These are phyloP conservation scores for Salminus brasiliensis DNA, from an alignment of 2,113 vertebrate genomes.

Conservation along the genomic window DNA sequence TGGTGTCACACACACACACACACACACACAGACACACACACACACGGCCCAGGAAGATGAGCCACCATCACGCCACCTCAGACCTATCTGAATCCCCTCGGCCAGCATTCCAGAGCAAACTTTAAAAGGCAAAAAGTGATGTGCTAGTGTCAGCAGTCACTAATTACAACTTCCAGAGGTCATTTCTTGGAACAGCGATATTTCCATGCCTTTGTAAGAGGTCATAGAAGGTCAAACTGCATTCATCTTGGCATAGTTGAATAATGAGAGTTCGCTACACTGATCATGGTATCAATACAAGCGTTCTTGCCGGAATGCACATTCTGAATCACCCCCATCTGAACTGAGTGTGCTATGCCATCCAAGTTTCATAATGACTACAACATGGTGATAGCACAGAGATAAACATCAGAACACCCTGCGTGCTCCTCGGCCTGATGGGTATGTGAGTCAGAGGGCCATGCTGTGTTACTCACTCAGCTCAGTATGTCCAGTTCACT, in stretches of 20 bases:
- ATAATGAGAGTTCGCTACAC: no score
- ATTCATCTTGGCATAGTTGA: no score
- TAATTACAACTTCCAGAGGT: no score
- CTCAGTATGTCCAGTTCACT: not conserved
- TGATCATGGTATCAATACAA: no score
- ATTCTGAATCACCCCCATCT: not conserved
- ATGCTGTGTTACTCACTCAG: constrained; percentile 9
- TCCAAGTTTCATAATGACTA: not conserved
- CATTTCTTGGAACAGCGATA: no score
- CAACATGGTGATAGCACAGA: not conserved
- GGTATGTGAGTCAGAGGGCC: constrained; percentile 10
- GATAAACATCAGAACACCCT: constrained; percentile 5
- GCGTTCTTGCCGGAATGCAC: no score
- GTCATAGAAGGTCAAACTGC: no score
- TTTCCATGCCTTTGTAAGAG: no score
- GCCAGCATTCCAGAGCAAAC: not conserved
- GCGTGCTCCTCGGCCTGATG: constrained; percentile 4
- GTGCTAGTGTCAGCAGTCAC: no score
- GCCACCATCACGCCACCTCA: constrained; percentile 1
- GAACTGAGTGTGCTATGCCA: not conserved
- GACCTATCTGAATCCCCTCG: not conserved
- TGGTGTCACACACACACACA: not conserved
- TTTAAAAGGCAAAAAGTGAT: no score
- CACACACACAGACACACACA: not conserved
- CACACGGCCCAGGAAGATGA: not conserved